Base-by-base conservation (phyloP, 2,888 invertebrate species). In the Subacronicta megacephala region DNA sequence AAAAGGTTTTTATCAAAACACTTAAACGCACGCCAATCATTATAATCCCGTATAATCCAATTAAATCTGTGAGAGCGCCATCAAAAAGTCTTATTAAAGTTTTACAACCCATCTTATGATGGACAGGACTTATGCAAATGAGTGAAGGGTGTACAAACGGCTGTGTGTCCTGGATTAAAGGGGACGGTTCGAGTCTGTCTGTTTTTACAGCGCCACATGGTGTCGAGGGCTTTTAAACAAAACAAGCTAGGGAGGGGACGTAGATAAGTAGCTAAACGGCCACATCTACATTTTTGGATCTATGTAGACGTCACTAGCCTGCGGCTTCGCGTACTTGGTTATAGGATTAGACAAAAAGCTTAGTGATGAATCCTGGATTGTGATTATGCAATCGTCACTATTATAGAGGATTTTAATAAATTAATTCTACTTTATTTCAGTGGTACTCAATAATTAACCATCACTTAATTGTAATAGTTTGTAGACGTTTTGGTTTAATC, bases 111-210 rank as follows among this genome's bases (percentile, higher is more conserved):
- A 84, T 92, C 90, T 90, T 90, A 89, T 89, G 84, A 83, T 83
- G 83, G 84, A 88, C 87, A 86, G 90, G 90, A 90, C 87, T 90
- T 90, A 92, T 92, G 91, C 84, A 91, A 92, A 93, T 90, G 90
- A 89, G 83, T 85, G 84, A 88, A 88, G 90, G 90, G 90, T 88
- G 82, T 81, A 82, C 75, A 77, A 85, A 79, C 72, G 69, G 73
- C 72, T 69, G 70, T 62, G 86, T 81, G 80, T 79, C 83, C 84
- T 77, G 91, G 90, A 90, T 92, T 90, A 90, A 77, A 82, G 82
- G 84, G 87, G 82, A 77, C 74, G 83, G 84, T 69, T 68, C 78
- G 78, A 81, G 78, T 81, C 80, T 79, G 81, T 78, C 77, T 90
- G 91, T 90, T 92, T 92, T 91, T 90, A 89, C 87, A 87, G 80